Evolutionary conservation across 2,797 vertebrate species (phyloP), one percentile per base, ranked within the genome.

Genomic region (Acanthurus tractus): DNA sequence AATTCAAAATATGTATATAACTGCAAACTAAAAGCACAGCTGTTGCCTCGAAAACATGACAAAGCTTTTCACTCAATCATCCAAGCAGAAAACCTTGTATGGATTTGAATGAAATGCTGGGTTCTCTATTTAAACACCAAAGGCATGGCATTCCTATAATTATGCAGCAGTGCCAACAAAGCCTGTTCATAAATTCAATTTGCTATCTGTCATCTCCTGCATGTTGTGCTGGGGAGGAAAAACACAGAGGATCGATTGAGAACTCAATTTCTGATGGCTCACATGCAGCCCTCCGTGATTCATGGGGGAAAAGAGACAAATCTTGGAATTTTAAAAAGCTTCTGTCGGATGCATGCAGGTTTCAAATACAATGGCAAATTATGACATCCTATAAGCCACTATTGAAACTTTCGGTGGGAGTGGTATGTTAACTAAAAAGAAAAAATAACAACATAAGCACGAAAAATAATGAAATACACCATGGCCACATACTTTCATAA

Each of bases 111-210:
- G 49, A 45, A 59, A 65, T 23, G n/a, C 44, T 40, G 53, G 74
- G 29, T 67, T 70, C 65, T 64, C 63, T 76, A 83, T 82, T 29
- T 55, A 83, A 90, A 91, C 89, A 90, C 86, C 80, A 87, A 86
- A 88, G 78, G 68, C 70, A 80, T 76, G 84, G 48, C 75, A 87
- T 88, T 91, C 76, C 73, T 90, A 85, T 92, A 93, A 95, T 94
- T 93, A 94, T 89, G 87, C 87, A 78, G 87, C 82, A 81, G 83
- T 87, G 87, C 94, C 90, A 94, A 93, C 84, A 93, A 83, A 79
- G 76, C 70, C 74, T 88, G 89, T 92, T 94, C 87, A 92, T 93
- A 79, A 94, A 94, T 94, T 93, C 85, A 92, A 94, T 95, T 94
- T 94, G 91, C 91, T 91, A 79, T 92, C 89, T 89, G 92, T 94